Base-by-base conservation (phyloP, 2,113 vertebrate species). In the Trochalopteron elliotii region DNA sequence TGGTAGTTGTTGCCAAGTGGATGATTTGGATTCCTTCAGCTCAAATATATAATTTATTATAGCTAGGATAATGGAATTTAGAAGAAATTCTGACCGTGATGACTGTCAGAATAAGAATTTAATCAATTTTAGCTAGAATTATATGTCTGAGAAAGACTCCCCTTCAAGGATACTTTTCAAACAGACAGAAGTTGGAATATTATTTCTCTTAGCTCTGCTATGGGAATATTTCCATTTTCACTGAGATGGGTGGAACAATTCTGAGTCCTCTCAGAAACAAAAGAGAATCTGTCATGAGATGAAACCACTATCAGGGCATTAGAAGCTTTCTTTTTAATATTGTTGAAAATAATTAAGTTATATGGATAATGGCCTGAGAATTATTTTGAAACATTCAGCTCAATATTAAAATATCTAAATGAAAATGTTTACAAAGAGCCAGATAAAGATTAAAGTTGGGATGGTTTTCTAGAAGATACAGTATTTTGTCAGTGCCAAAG, bases 261-360 rank as follows among this genome's bases (percentile, higher is more conserved):
- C 75, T 93, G n/a, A 49, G 14, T 37, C 52, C 5, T 81, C 30
- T 28, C 69, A 65, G 44, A 70, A 53, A 7, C 19, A 53, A 47
- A 30, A 59, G 18, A 76, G 4, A 70, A 53, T 53, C 15, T 76
- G 12, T 25, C 56, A 47, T 0, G 0, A 57, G 25, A 59, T 33
- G 18, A 60, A 85, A 89, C 11, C 16, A 76, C 10, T 31, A 17
- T 10, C 49, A 76, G 15, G 11, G 20, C 30, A 67, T 21, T 11
- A 35, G 24, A 85, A 57, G 10, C 3, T 45, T 84, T 93, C 20
- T 44, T 90, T 65, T 30, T 12, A 64, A 20, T 33, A 14, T 9
- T 33, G 25, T n/a, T 71, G n/a, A 53, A 81, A 76, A 55, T 19
- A 53, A 37, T 16, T 37, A 30, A 69, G 15, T 16, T 30, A 69